Conservation (phyloP, 2,113 vertebrate genomes). For the Tinamus guttatus region DNA sequence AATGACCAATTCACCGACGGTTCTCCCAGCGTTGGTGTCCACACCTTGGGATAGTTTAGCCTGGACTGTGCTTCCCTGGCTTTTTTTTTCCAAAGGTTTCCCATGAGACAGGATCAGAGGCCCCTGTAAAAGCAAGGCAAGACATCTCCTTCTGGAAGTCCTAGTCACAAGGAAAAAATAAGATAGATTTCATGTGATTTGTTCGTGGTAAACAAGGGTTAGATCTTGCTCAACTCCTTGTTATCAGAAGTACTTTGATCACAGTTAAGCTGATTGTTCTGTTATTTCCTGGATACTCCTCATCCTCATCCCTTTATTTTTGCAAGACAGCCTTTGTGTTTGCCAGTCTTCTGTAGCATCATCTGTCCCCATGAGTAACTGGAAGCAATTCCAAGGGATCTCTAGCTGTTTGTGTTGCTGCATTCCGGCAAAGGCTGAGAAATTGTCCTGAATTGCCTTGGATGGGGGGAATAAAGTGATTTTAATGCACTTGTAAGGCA, state of each 20-base stretch:
- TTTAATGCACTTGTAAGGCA: background rate
- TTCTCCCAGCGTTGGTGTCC: background rate
- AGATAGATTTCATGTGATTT: background rate
- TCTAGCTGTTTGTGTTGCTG: background rate
- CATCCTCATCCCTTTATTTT: background rate
- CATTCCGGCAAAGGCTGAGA: background rate
- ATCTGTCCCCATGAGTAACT: background rate
- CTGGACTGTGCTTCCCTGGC: background rate
- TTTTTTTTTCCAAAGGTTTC: background rate
- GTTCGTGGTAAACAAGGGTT: background rate
- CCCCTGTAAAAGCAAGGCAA: background rate
- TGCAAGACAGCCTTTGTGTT: background rate
- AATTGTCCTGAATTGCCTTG: accelerated
- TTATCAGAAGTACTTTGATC: background rate
- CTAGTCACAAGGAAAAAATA: background rate
- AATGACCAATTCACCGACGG: accelerated
- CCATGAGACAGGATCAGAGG: background rate
- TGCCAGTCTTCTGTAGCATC: background rate
- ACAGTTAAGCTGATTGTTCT: conserved; percentile 7
- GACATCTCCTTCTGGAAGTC: background rate
- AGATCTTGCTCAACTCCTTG: background rate
- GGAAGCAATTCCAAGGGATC: background rate
- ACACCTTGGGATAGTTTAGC: background rate
- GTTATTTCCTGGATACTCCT: background rate
- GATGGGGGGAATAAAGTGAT: background rate